phyloP scores from a whole-genome alignment of 2,888 invertebrate genomes.

The Himalopsyche kuldschensis region DNA sequence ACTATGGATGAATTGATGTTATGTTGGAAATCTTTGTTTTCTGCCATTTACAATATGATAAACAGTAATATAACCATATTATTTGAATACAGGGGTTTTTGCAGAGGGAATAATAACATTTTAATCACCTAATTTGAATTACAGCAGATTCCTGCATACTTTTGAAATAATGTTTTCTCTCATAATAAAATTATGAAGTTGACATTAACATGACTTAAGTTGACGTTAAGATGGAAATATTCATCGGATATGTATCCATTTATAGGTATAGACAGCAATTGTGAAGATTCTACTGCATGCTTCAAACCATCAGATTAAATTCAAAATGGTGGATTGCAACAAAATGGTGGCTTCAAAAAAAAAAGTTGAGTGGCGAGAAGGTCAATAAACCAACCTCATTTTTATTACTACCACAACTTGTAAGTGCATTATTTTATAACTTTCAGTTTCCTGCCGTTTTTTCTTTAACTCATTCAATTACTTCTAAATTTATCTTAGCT shows the following conservation, averaged over 20 bases:
- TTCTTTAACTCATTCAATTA: constrained; percentile 10
- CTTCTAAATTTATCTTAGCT: constrained; percentile 25
- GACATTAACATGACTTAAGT: too few relatives aligned
- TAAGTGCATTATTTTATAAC: constrained; percentile 21
- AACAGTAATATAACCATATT: too few relatives aligned
- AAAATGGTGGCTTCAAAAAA: constrained; percentile 9
- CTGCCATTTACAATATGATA: too few relatives aligned
- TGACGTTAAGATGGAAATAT: too few relatives aligned
- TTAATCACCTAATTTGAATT: neutral
- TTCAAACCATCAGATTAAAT: neutral
- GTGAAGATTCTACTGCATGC: neutral
- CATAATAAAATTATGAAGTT: too few relatives aligned
- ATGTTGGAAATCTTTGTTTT: too few relatives aligned
- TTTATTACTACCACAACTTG: constrained; percentile 20
- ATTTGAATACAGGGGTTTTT: too few relatives aligned
- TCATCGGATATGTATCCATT: neutral
- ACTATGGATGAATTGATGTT: too few relatives aligned
- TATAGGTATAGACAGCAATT: neutral
- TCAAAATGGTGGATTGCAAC: neutral
- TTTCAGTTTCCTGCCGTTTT: constrained; percentile 7
- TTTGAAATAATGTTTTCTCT: neutral
- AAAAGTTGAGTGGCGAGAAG: constrained; percentile 6
- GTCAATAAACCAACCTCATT: constrained; percentile 16
- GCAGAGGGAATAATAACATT: neutral
- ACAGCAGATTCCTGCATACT: neutral